These are phyloP conservation scores for Calypte anna DNA, from an alignment of 2,113 vertebrate genomes.

Conservation along the genomic window DNA sequence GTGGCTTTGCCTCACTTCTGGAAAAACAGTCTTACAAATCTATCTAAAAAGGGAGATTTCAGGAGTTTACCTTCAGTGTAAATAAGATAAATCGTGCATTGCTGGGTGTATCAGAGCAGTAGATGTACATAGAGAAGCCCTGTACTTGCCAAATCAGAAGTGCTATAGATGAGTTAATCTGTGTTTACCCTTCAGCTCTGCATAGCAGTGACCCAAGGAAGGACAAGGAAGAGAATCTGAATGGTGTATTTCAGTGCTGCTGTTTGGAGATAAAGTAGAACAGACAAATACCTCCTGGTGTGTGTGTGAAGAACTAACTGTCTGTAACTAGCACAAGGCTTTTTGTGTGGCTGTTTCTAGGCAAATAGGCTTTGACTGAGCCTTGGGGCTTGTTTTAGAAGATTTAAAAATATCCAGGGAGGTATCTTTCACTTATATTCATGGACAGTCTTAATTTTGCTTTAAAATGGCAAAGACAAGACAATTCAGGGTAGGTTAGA, in stretches of 20 bases:
- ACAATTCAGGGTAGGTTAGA: not conserved
- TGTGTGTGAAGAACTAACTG: not conserved
- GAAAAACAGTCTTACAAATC: not conserved
- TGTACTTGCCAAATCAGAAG: not conserved
- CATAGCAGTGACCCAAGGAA: not conserved
- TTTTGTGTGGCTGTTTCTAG: conserved; percentile 36
- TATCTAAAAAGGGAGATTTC: not conserved
- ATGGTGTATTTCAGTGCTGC: not conserved
- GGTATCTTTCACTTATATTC: conserved; percentile 15
- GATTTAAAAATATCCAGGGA: not conserved
- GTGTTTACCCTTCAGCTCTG: conserved; percentile 5
- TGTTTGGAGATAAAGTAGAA: not conserved
- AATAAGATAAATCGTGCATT: not conserved
- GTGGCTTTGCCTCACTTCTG: not conserved
- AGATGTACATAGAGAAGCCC: not conserved
- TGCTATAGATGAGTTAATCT: not conserved
- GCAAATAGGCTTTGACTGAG: conserved; percentile 37
- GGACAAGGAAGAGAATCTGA: not conserved
- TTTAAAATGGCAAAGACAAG: conserved; percentile 22
- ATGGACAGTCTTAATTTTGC: conserved; percentile 27
- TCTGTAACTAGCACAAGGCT: not conserved
- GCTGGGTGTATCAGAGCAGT: not conserved
- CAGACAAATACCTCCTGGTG: not conserved
- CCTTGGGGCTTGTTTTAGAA: conserved; percentile 20
- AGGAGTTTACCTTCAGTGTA: not conserved